Base-by-base conservation (phyloP, 2,888 invertebrate genomes). In the Drosophila subquinaria region DNA sequence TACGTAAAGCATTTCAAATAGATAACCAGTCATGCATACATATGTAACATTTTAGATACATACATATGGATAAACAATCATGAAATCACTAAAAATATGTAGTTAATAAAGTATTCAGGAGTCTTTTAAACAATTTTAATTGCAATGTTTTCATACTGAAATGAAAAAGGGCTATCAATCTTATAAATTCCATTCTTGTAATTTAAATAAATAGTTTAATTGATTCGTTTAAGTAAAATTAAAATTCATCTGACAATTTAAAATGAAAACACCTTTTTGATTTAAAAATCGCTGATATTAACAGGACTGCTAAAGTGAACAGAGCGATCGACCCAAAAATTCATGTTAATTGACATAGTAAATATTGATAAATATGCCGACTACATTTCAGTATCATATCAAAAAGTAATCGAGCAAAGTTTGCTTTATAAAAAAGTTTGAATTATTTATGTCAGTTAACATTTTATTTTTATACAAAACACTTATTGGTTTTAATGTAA, bases 1-100 rank as follows among this genome's bases (percentile, higher is more conserved):
- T 74, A 69, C 73, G 73, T 73, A 61, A 73, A 15, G 36, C 30
- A 73, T 68, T 67, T 62, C 57, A 63, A 71, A 67, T 35, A 53
- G 35, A 67, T 67, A 56, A 45, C 33, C 52, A 63, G 11, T 50
- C 33, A 48, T 30, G 30, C 47, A 52, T 30, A 30, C 51, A 52
- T 52, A 52, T 53, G 15, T 48, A 36, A 60, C 50, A 50, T 50
- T 48, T 17, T 30, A 36, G 45, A 36, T 15, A 47, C n/a, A 27
- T 23, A 47, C 47, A 47, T n/a, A 27, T 38, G 8, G n/a, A 42
- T 20, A 40, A 53, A 40, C 27, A 53, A 40, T 53, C 45, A 15
- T n/a, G 13, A 30, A 40, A 30, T 10, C 53, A 40, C 53, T 53
- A 2, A 13, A 55, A 42, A 55, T 42, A 55, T 55, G 17, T 20